Evolutionary conservation across 2,113 vertebrate species (phyloP), one percentile per base, ranked within the genome.

Genomic region (Excalfactoria chinensis): DNA sequence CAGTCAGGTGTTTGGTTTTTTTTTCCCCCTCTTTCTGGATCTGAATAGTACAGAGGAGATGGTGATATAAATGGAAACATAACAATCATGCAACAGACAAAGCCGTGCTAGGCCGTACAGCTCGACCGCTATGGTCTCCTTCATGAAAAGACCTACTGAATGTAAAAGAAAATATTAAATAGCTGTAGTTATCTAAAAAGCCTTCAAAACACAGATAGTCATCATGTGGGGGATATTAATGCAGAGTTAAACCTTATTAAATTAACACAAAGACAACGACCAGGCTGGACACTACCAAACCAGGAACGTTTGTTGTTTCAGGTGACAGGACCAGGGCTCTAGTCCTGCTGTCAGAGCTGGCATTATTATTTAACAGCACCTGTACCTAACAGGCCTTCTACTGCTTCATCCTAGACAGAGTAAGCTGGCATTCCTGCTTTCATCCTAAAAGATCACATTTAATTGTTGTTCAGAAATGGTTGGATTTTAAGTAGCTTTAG

Each of bases 61-160:
- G 62, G 86, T 56, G 82, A 86, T 96, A 96, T 94, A 94, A 96
- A 94, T 95, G 95, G 96, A 93, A 96, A 80, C 78, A 62, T 94
- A 87, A 94, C 89, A 96, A 92, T 94, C 82, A 63, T 70, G 13
- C 68, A 90, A 79, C 96, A 94, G 95, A 96, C 94, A 97, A 97
- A 97, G 94, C 90, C 68, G 90, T 76, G 88, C 73, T 76, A 87
- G 66, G 63, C 91, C 95, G 40, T 88, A 86, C 89, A 14, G 11
- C 66, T 49, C 30, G 22, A 95, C 88, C 75, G 18, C 44, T 78
- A 22, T 56, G 74, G 80, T 72, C 90, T 79, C 83, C 92, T 79
- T 89, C 86, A 74, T 76, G 51, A 86, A 97, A 93, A 84, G 78
- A 51, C 46, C 46, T 41, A 67, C 48, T 89, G 82, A 77, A 72